Percentiles rank a stretch among this genome's conserved stretches.
phyloP scores from a whole-genome alignment of 2,888 invertebrate species.

The Cataglyphis cursor region DNA sequence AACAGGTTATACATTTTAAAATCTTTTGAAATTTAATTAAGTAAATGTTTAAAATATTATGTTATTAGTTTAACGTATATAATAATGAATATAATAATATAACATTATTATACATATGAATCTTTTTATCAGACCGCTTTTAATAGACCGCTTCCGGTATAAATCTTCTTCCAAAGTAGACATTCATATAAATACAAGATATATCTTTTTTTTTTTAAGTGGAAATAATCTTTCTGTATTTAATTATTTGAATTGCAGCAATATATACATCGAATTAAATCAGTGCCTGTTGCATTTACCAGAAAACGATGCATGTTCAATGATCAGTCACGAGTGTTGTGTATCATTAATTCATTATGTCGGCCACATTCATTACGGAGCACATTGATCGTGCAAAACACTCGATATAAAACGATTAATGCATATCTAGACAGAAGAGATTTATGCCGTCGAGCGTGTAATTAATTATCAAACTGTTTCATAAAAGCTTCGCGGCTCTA shows the following conservation, averaged over 20 bases:
- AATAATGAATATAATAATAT: not conserved
- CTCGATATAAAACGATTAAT: slow-evolving; percentile 67
- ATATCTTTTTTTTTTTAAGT: not conserved
- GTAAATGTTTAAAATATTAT: not conserved
- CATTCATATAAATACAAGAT: not conserved
- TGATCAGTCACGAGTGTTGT: slow-evolving; percentile 54
- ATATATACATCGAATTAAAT: slow-evolving; percentile 43
- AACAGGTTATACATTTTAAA: slow-evolving; percentile 59
- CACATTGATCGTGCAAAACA: slow-evolving; percentile 68
- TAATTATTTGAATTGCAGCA: slow-evolving; percentile 8
- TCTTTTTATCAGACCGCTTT: not conserved
- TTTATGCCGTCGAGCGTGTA: slow-evolving; percentile 64
- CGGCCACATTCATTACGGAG: slow-evolving; percentile 66
- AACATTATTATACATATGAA: not conserved
- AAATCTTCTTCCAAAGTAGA: no score
- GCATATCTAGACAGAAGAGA: slow-evolving; percentile 59
- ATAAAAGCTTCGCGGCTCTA: slow-evolving; percentile 53
- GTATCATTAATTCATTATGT: slow-evolving; percentile 69
- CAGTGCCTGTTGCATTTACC: slow-evolving; percentile 59
- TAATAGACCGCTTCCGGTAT: not conserved
- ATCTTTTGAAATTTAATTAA: not conserved
- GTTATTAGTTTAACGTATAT: not conserved
- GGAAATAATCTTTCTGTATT: not conserved
- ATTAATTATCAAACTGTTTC: slow-evolving; percentile 71
- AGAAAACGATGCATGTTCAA: slow-evolving; percentile 40